Conservation (phyloP, 2,113 vertebrate species). For the Daboia siamensis region DNA sequence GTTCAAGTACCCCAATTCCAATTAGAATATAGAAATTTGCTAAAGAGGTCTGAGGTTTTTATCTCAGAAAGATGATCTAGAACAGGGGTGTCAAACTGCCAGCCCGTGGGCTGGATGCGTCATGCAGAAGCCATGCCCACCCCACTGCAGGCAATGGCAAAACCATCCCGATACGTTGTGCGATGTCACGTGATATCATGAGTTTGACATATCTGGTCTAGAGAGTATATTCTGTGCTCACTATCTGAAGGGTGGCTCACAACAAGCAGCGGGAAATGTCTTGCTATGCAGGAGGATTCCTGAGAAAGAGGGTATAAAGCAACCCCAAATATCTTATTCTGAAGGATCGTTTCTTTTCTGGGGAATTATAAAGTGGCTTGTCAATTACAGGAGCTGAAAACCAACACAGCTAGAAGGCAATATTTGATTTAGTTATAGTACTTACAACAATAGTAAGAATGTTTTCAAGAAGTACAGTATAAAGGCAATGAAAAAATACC, state of each 20-base stretch:
- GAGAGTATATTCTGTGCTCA: too few relatives aligned
- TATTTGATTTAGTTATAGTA: not conserved
- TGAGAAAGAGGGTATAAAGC: not conserved
- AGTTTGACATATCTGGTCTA: not conserved
- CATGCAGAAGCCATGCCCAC: too few relatives aligned
- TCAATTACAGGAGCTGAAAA: not conserved
- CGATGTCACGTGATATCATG: too few relatives aligned
- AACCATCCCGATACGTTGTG: too few relatives aligned
- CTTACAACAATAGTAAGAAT: not conserved
- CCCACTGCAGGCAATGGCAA: too few relatives aligned
- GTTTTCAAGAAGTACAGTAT: not conserved
- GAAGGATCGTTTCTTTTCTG: not conserved
- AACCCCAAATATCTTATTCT: not conserved
- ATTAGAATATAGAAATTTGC: not conserved
- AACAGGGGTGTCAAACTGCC: too few relatives aligned
- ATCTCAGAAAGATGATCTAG: not conserved
- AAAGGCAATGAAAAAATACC: not conserved
- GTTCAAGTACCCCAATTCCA: not conserved
- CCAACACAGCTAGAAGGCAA: not conserved
- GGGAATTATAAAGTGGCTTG: not conserved
- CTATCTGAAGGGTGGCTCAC: not conserved
- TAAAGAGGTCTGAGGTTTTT: not conserved
- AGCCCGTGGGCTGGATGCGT: too few relatives aligned
- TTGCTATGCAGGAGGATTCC: not conserved
- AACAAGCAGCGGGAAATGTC: not conserved